Evolutionary conservation across 2,797 vertebrate species (phyloP), one percentile per base, ranked within the genome.

Genomic region (Knipowitschia caucasica): DNA sequence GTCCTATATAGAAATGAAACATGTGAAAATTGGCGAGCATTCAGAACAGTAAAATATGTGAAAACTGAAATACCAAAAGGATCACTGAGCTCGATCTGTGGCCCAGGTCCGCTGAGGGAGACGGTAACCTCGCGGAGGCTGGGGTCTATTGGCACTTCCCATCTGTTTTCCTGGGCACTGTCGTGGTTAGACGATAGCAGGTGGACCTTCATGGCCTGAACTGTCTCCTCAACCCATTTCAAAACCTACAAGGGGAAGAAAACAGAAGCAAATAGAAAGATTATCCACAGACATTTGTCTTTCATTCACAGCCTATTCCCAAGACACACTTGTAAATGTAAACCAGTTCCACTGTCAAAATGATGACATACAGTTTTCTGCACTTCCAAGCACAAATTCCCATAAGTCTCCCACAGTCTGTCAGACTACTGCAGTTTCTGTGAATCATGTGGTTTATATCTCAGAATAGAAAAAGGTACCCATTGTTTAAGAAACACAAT

Each of bases 191-290:
- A 94, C 39, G 95, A 96, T 44, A 98, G 81, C 64, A 98, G 86
- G 71, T 96, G 93, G 60, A 98, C 94, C 80, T 94, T 98, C 86
- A 94, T 89, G 46, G 93, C 86, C 73, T 94, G 95, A 52, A 98
- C 90, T 0, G 94, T 95, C 57, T 94, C 93, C 75, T 98, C 95
- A 9, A 98, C 96, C 96, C 95, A 98, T 72, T 93, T 95, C 50
- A 98, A 87, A 56, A 98, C 94, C 96, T 98, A 79, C 14, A 21
- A 72, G 50, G 46, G 29, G 18, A 7, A 34, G 14, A 52, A 58
- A 64, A 56, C 36, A 17, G 11, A 14, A 34, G 68, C 27, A 47
- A 47, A 47, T 26, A 29, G 72, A 50, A 66, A n/a, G 40, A 51
- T 31, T 44, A 44, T 27, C 14, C 24, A 3, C 15, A 44, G 27